phyloP scores from a whole-genome alignment of 2,113 vertebrate species.

The Ceyx melanurus region DNA sequence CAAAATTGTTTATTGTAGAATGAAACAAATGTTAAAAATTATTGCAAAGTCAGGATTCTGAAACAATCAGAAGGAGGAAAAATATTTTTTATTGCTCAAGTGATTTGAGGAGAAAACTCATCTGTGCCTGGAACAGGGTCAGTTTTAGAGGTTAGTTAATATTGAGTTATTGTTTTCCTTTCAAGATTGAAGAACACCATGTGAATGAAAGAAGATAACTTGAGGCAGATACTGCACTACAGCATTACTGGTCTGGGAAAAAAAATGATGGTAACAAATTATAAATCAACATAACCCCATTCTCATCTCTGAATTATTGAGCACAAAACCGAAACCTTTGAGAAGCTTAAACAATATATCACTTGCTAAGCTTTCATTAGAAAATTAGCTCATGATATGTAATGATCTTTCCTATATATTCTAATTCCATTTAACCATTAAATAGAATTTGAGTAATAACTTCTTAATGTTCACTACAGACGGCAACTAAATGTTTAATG shows the following conservation, averaged over 20 bases:
- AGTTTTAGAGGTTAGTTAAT: not conserved
- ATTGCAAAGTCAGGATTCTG: not conserved
- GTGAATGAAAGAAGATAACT: slow-evolving; percentile 5
- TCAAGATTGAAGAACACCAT: not conserved
- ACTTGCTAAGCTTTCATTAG: slow-evolving; percentile 50
- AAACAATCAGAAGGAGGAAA: not conserved
- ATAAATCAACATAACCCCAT: slow-evolving; percentile 55
- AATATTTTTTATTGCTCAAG: not conserved
- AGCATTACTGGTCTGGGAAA: not conserved
- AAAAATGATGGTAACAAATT: slow-evolving; percentile 35
- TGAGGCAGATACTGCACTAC: not conserved
- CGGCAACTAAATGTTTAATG: slow-evolving; percentile 75
- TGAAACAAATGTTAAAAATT: not conserved
- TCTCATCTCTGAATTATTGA: slow-evolving; percentile 64
- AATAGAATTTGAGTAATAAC: slow-evolving; percentile 73
- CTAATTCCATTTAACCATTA: slow-evolving; percentile 71
- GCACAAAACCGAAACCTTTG: slow-evolving; percentile 52
- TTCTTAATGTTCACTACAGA: slow-evolving; percentile 70
- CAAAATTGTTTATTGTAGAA: not conserved
- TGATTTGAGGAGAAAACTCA: not conserved
- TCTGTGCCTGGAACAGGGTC: not conserved
- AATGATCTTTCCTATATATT: slow-evolving; percentile 66
- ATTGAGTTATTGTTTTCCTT: not conserved
- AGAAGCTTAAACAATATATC: slow-evolving; percentile 64
- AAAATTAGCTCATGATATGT: slow-evolving; percentile 61